phyloP scores from a whole-genome alignment of 2,888 invertebrate species.

The Rhopalosiphum nymphaeae region DNA sequence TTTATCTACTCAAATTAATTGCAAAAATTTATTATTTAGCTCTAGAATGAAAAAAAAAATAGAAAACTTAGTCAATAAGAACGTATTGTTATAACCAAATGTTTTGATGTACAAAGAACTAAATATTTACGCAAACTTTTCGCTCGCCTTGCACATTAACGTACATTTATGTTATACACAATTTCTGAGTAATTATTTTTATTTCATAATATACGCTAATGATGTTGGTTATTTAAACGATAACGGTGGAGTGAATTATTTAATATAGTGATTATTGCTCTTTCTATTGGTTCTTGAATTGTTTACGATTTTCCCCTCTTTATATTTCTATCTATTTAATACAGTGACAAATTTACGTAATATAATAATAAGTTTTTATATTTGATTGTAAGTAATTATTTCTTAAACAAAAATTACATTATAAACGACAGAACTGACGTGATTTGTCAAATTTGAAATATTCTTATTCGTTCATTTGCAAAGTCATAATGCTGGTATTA shows the following conservation, averaged over 20 bases:
- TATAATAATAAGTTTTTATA: neutral
- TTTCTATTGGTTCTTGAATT: neutral
- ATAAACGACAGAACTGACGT: neutral
- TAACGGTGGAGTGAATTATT: neutral
- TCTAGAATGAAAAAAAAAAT: neutral
- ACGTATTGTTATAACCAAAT: neutral
- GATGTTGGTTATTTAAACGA: neutral
- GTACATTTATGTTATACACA: neutral
- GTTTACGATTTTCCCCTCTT: neutral
- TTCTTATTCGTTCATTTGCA: neutral
- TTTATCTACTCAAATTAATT: neutral
- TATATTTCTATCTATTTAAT: neutral
- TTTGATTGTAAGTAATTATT: neutral
- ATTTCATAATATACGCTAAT: neutral
- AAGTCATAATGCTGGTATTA: neutral
- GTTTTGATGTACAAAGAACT: neutral
- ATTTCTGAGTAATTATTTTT: slow-evolving; percentile 5
- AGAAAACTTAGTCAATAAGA: neutral
- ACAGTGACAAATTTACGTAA: neutral
- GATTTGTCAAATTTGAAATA: neutral
- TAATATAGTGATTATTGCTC: neutral
- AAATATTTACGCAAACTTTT: neutral
- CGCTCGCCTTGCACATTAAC: neutral
- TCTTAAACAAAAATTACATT: neutral
- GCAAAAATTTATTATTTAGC: neutral